Percentiles rank a stretch among this genome's conserved stretches.
Conservation (phyloP, 1,140 invertebrate genomes). For the Harlomillsia oculata region DNA sequence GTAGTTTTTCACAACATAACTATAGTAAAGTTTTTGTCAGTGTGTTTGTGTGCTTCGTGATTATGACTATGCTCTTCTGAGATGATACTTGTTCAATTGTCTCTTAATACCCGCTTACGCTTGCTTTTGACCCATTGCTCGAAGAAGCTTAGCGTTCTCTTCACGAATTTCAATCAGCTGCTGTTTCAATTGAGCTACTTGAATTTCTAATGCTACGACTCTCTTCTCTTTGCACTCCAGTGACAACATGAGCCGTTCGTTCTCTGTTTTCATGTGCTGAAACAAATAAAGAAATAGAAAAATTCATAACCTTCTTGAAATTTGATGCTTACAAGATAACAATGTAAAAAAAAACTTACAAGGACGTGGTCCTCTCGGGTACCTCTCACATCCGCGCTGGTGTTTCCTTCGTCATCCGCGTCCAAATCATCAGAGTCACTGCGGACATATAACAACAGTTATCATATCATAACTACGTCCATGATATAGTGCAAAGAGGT, state of each 20-base stretch:
- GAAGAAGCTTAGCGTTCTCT: conserved; percentile 32
- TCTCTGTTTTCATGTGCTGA: conserved; percentile 48
- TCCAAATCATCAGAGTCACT: conserved; percentile 55
- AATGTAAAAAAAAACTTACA: conserved; percentile 7
- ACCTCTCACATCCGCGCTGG: conserved; percentile 32
- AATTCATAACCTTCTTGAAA: neutral
- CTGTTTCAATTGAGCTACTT: conserved; percentile 28
- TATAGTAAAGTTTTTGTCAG: no score
- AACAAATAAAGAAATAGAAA: conserved; percentile 38
- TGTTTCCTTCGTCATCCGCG: conserved; percentile 54
- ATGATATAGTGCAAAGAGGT: neutral
- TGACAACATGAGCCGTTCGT: conserved; percentile 45
- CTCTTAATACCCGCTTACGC: no score
- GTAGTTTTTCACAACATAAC: no score
- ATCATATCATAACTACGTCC: neutral
- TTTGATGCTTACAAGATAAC: neutral
- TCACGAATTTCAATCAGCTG: conserved; percentile 33
- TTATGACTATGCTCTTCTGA: no score
- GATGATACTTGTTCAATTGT: no score
- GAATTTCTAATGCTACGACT: conserved; percentile 46
- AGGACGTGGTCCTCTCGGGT: conserved; percentile 10
- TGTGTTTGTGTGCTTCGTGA: no score
- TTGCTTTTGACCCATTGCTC: conserved; percentile 17
- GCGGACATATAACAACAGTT: neutral
- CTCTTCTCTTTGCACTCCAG: conserved; percentile 49